Conservation (phyloP, 2,797 vertebrate genomes). For the Cynopterus sphinx region DNA sequence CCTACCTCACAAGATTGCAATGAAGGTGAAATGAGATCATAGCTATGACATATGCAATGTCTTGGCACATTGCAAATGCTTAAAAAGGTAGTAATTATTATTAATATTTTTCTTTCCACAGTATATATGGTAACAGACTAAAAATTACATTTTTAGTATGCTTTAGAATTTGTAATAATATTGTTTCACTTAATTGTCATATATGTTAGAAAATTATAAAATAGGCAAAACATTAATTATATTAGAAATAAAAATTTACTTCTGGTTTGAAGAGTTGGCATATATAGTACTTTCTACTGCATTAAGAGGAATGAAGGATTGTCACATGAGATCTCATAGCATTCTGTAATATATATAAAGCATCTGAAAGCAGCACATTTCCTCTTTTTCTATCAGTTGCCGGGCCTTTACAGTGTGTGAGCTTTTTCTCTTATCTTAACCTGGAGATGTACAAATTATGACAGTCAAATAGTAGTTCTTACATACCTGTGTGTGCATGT, state of each 20-base stretch:
- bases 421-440: background rate
- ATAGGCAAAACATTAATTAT: background rate
- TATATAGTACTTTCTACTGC: background rate
- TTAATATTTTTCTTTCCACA: background rate
- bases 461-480: background rate
- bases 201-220: background rate
- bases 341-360: background rate
- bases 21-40: background rate
- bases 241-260: slow-evolving; percentile 4
- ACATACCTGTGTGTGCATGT: background rate
- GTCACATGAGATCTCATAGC: background rate
- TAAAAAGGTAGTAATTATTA: background rate
- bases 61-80: background rate
- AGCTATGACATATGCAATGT: background rate
- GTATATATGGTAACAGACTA: background rate
- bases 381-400: background rate
- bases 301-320: background rate
- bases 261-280: background rate
- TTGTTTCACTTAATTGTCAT: background rate
- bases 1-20: background rate
- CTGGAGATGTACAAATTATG: background rate
- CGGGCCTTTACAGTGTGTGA: background rate
- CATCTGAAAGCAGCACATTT: background rate
- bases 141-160: background rate
- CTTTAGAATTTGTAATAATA: background rate